A percentile compares a stretch with the other conserved stretches of the same genome.
Evolutionary conservation across 1,140 invertebrate genomes (phyloP).

Genomic region (Thaumetopoea pityocampa): DNA sequence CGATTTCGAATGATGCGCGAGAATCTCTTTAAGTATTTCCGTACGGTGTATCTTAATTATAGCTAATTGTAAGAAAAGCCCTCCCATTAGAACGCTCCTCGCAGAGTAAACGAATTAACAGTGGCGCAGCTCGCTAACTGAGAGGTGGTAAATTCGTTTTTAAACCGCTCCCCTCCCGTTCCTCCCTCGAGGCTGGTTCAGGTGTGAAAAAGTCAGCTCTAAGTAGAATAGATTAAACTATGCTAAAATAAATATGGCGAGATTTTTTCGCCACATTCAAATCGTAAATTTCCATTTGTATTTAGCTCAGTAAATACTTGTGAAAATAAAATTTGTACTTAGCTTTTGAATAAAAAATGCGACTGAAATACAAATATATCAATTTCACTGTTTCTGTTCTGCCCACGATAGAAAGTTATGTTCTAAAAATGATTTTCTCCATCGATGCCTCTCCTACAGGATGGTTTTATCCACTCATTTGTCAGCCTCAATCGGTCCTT

Average conservation of each 20-base stretch:
- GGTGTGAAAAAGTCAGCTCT: conserved; percentile 64
- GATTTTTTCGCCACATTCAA: conserved; percentile 16
- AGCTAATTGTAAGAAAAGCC: conserved; percentile 66
- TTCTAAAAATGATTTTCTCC: no score
- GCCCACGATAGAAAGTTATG: no score
- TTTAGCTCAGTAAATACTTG: conserved; percentile 10
- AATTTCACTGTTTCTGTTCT: no score
- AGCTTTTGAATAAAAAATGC: no score
- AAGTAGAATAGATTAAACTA: conserved; percentile 62
- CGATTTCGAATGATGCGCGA: conserved; percentile 19
- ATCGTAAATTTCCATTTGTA: conserved; percentile 22
- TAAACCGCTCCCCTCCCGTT: conserved; percentile 55
- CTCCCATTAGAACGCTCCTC: conserved; percentile 48
- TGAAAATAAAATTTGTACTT: no score
- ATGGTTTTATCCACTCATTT: no score
- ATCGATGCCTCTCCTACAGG: no score
- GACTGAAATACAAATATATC: no score
- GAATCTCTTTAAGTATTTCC: conserved; percentile 29
- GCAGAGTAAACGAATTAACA: conserved; percentile 69
- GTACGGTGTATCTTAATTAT: conserved; percentile 60
- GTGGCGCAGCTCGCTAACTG: conserved; percentile 49
- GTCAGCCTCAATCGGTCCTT: no score
- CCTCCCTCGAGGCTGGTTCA: no score
- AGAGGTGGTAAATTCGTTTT: conserved; percentile 62
- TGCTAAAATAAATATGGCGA: conserved; percentile 15